A percentile compares a stretch with the other conserved stretches of the same genome.
Conservation (phyloP, 2,113 vertebrate species). For the Hippocampus abdominalis region DNA sequence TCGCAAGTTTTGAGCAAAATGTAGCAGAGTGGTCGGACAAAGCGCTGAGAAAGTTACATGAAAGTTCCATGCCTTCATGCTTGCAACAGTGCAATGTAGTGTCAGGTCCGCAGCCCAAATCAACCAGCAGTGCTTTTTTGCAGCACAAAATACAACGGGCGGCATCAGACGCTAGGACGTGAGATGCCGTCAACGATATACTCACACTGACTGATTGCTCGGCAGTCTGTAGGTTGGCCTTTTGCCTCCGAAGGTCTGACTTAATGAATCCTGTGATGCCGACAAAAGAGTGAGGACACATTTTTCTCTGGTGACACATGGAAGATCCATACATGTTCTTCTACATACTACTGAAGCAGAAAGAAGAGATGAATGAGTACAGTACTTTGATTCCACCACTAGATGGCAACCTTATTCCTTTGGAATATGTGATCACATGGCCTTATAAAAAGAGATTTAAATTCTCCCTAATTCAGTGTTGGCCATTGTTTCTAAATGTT, state of each 20-base stretch:
- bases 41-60: neutral
- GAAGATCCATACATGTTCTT: neutral
- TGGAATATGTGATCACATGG: neutral
- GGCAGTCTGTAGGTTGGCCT: constrained; percentile 69
- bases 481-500: neutral
- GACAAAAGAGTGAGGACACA: neutral
- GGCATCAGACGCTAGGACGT: constrained; percentile 10
- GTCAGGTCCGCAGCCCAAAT: constrained; percentile 14
- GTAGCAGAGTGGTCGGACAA: constrained; percentile 20
- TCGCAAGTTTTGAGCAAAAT: neutral
- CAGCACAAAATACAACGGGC: neutral
- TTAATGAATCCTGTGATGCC: constrained; percentile 81
- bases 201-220: constrained; percentile 72
- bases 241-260: constrained; percentile 86
- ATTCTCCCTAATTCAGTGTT: neutral
- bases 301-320: neutral
- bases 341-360: no score
- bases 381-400: constrained; percentile 21
- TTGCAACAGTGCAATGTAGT: constrained; percentile 5
- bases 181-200: constrained; percentile 46
- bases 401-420: constrained; percentile 29
- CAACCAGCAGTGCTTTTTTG: neutral
- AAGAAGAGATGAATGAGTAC: neutral
- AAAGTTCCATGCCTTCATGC: neutral
- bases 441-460: neutral